Base-by-base conservation (phyloP, 2,113 vertebrate species). In the Anolis carolinensis region DNA sequence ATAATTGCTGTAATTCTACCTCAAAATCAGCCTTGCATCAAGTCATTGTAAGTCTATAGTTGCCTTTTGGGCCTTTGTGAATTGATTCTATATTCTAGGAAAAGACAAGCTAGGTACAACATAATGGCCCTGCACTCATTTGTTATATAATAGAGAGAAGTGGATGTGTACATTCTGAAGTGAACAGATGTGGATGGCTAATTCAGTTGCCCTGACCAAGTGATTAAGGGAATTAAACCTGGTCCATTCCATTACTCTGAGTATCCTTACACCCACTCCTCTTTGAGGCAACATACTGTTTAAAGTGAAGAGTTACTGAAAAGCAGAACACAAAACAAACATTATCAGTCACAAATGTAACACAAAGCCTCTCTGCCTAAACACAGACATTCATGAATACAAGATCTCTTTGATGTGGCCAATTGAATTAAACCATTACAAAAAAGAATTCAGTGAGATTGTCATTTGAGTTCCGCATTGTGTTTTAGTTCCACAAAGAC, bases 201-300 rank as follows among this genome's bases (percentile, higher is more conserved):
- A 97, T 96, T 96, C 95, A 91, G 91, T 92, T 94, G 95, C 95
- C 92, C 95, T 94, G 94, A 95, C 96, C 93, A 92, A 93, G 92
- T 86, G 95, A 96, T 96, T 96, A 96, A 95, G 93, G 95, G 95
- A 96, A 96, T 96, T 96, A 96, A 96, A 96, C 93, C 91, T 94
- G 92, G 96, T 89, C 94, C 86, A 34, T 96, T 96, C 94, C 94
- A 96, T 96, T 96, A 96, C 68, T 48, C 86, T 94, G 94, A 96
- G 94, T 91, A 94, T 92, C 92, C 93, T 95, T 93, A 94, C 83
- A 93, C 92, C 92, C 93, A 88, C 95, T 96, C 93, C 82, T 91
- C 91, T 94, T 94, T 81, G 84, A 87, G 90, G 90, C 85, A 91
- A 91, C 92, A 80, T 84, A 86, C 89, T 93, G 92, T 92, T 95